Conservation (phyloP, 2,888 invertebrate genomes). For the Lapara coniferarum region DNA sequence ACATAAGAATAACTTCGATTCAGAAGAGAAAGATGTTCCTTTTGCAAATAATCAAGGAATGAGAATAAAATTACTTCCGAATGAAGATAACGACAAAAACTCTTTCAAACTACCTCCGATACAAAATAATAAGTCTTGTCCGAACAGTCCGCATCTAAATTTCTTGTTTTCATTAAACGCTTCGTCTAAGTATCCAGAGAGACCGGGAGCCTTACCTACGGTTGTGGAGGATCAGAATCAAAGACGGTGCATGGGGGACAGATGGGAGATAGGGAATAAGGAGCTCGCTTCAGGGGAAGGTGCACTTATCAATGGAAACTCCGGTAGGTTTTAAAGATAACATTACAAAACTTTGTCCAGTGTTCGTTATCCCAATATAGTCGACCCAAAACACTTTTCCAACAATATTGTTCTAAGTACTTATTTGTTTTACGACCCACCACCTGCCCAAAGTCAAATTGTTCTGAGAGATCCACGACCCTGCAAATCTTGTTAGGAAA, state of each 20-base stretch:
- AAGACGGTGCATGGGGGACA: conserved; percentile 43
- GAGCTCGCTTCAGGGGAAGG: conserved; percentile 69
- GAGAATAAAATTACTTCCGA: conserved; percentile 54
- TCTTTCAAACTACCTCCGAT: conserved; percentile 68
- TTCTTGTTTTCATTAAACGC: conserved; percentile 55
- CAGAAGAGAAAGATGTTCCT: conserved; percentile 48
- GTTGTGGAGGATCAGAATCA: conserved; percentile 47
- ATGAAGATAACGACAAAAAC: conserved; percentile 38
- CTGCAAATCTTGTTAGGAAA: too few species aligned
- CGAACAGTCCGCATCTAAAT: conserved; percentile 57
- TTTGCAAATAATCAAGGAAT: conserved; percentile 55
- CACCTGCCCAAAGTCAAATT: too few species aligned
- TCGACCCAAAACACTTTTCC: too few species aligned
- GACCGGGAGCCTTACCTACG: conserved; percentile 43
- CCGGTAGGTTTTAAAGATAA: conserved; percentile 48
- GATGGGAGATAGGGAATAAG: conserved; percentile 58
- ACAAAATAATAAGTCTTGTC: conserved; percentile 45
- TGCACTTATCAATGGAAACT: conserved; percentile 50
- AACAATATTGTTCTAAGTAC: too few species aligned
- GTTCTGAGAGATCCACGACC: too few species aligned
- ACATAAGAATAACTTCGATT: conserved; percentile 30
- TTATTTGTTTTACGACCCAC: too few species aligned
- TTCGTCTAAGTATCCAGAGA: conserved; percentile 39
- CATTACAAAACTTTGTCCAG: background rate
- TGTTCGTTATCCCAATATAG: too few species aligned